A percentile compares a stretch with the other conserved stretches of the same genome.
Conservation (phyloP, 2,888 invertebrate species). For the Phaedon cochleariae region DNA sequence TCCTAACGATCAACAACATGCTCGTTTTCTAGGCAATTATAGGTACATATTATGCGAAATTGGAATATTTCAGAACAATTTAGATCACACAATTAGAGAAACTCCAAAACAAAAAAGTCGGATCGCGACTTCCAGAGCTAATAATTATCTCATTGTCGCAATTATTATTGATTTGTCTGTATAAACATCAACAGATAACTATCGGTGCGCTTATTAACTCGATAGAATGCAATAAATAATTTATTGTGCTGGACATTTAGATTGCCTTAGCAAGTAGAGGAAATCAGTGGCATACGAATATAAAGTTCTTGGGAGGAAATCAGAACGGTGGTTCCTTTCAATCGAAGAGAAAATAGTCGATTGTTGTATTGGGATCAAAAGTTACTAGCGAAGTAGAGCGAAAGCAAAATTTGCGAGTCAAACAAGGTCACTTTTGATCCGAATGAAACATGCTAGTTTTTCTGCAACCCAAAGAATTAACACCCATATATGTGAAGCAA, state of each 20-base stretch:
- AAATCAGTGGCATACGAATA: conserved; percentile 1
- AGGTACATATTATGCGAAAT: background rate
- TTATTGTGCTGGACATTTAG: conserved; percentile 16
- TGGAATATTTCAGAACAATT: conserved; percentile 12
- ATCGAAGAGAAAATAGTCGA: too few species aligned
- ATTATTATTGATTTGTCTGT: conserved; percentile 28
- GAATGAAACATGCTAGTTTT: too few species aligned
- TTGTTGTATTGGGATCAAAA: too few species aligned
- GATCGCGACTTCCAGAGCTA: conserved; percentile 15
- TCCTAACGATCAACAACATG: background rate
- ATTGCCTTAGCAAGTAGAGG: conserved; percentile 12
- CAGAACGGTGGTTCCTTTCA: background rate
- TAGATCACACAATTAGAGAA: conserved; percentile 4
- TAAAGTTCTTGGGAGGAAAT: background rate
- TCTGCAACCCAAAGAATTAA: too few species aligned
- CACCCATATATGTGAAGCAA: too few species aligned
- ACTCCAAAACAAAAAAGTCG: conserved; percentile 7
- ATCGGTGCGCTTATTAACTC: conserved; percentile 20
- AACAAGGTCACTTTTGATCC: too few species aligned
- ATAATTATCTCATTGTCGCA: conserved; percentile 24
- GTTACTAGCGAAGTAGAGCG: too few species aligned
- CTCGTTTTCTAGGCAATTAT: conserved; percentile 1
- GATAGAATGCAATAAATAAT: conserved; percentile 22
- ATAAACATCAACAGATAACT: conserved; percentile 24
- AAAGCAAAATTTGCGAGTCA: too few species aligned